Percentiles rank a stretch among this genome's conserved stretches.
phyloP scores from a whole-genome alignment of 2,113 vertebrate species.

The Megaleporinus macrocephalus region DNA sequence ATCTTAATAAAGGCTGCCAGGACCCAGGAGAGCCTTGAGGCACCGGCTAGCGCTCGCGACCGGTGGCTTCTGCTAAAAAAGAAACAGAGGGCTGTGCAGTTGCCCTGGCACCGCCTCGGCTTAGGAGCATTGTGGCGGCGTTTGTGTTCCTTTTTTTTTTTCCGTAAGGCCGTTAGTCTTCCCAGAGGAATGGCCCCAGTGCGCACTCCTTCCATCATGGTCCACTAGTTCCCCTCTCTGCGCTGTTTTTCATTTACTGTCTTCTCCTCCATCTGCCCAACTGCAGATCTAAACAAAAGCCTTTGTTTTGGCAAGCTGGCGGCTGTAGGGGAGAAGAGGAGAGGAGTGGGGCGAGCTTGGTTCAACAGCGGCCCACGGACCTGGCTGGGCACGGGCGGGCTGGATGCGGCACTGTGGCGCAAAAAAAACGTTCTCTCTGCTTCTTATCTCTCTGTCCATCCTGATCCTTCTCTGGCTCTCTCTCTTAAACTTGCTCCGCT shows the following conservation, averaged over 20 bases:
- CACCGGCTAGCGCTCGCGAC: constrained; percentile 58
- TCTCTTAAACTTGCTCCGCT: background rate
- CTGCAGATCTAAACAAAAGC: constrained; percentile 72
- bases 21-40: constrained; percentile 69
- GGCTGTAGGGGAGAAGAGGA: constrained; percentile 57
- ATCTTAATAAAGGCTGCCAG: constrained; percentile 77
- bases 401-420: constrained; percentile 52
- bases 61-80: constrained; percentile 34
- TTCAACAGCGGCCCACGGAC: constrained; percentile 46
- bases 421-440: constrained; percentile 16
- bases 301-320: constrained; percentile 76
- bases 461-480: background rate
- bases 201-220: constrained; percentile 69
- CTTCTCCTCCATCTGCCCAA: constrained; percentile 78
- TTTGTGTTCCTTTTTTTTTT: constrained; percentile 54
- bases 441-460: background rate
- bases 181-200: constrained; percentile 62
- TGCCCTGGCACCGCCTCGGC: constrained; percentile 60
- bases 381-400: constrained; percentile 59
- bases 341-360: constrained; percentile 58
- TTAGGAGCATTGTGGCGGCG: constrained; percentile 60
- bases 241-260: constrained; percentile 74
- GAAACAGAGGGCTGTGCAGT: constrained; percentile 55
- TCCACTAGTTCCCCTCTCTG: constrained; percentile 61
- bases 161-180: constrained; percentile 43